These are phyloP conservation scores for Scartelaos histophorus DNA, from an alignment of 2,113 vertebrate species.

Conservation along the genomic window DNA sequence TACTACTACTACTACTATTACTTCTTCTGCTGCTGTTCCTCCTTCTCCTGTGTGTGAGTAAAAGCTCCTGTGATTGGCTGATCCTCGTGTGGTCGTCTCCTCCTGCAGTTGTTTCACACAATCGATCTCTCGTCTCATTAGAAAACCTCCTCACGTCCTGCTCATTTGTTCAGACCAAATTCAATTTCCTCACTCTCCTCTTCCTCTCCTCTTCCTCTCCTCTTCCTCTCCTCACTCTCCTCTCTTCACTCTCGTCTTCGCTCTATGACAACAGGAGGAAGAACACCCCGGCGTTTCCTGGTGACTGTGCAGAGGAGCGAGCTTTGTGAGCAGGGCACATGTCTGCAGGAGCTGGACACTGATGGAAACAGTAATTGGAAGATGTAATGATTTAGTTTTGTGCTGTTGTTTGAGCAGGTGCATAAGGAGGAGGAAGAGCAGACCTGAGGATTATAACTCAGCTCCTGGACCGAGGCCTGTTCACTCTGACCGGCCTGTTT, in stretches of 20 bases:
- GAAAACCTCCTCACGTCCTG: constrained; percentile 11
- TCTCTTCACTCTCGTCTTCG: constrained; percentile 2
- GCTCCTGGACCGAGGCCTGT: too few relatives aligned
- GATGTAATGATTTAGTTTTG: background rate
- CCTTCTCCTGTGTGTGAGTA: too few relatives aligned
- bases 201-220: background rate
- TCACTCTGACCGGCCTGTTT: too few relatives aligned
- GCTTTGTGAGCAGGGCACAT: background rate
- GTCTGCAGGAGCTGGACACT: background rate
- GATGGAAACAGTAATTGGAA: background rate
- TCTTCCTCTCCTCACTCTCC: background rate
- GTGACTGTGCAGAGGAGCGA: background rate
- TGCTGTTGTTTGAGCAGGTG: constrained; percentile 9
- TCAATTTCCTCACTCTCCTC: constrained; percentile 39
- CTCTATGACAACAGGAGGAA: constrained; percentile 1
- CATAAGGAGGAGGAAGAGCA: too few relatives aligned
- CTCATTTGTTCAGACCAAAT: constrained; percentile 45
- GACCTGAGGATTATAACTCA: too few relatives aligned
- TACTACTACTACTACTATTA: background rate
- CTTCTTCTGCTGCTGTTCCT: constrained; percentile 23
- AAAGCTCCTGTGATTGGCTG: background rate
- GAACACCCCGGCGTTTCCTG: background rate
- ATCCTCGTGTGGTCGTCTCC: constrained; percentile 15
- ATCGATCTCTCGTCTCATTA: constrained; percentile 59
- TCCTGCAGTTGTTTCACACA: constrained; percentile 28